Evolutionary conservation across 2,888 invertebrate species (phyloP).

Genomic region (Tubulanus polymorphus): DNA sequence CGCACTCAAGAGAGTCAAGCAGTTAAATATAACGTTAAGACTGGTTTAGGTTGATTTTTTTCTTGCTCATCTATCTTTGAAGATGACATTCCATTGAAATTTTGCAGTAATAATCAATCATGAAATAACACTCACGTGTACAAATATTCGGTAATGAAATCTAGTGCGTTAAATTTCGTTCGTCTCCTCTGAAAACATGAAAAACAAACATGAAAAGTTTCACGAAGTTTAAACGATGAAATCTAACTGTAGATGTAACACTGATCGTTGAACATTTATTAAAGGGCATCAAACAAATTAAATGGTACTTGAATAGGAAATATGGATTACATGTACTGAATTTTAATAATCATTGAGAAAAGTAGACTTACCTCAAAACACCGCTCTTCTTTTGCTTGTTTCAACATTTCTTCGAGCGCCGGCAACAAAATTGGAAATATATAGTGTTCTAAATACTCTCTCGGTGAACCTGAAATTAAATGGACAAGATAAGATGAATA

Average conservation of each 20-base stretch:
- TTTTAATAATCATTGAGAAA: conserved; percentile 1
- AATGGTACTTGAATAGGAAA: background rate
- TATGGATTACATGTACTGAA: background rate
- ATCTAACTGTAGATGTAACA: too few relatives aligned
- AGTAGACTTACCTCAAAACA: conserved; percentile 48
- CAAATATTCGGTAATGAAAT: conserved; percentile 49
- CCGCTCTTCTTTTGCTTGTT: conserved; percentile 47
- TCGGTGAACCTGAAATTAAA: conserved; percentile 36
- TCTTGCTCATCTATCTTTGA: too few relatives aligned
- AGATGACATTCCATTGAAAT: too few relatives aligned
- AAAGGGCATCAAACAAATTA: background rate
- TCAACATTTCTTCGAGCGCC: conserved; percentile 49
- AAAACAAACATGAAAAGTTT: background rate
- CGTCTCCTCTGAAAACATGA: conserved; percentile 44
- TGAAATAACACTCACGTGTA: conserved; percentile 45
- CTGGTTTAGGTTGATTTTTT: too few relatives aligned
- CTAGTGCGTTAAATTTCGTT: conserved; percentile 52
- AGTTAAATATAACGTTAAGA: too few relatives aligned
- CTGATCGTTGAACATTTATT: too few relatives aligned
- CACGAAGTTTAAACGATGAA: too few relatives aligned
- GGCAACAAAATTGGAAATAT: conserved; percentile 50
- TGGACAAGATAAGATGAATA: too few relatives aligned
- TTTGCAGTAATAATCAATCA: too few relatives aligned
- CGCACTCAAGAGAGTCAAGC: too few relatives aligned
- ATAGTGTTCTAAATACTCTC: conserved; percentile 48